phyloP scores from a whole-genome alignment of 2,888 invertebrate genomes.

The Nemotelus pantherinus region DNA sequence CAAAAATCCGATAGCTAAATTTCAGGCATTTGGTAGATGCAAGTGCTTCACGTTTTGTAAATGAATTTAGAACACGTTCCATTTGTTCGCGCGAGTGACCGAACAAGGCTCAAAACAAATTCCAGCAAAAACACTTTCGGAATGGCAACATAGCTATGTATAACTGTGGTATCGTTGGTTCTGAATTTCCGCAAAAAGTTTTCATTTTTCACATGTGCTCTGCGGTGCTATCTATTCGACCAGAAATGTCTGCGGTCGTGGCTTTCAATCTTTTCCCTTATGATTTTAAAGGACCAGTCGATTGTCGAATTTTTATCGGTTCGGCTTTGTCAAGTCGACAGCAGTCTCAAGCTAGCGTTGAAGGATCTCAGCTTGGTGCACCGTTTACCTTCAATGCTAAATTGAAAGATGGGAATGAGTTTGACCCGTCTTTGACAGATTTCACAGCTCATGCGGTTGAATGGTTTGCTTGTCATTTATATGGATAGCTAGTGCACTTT shows the following conservation, averaged over 20 bases:
- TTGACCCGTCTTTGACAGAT: slow-evolving; percentile 29
- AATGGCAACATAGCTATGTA: background rate
- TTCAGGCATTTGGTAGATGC: no score
- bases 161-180: slow-evolving; percentile 6
- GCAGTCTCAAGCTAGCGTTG: slow-evolving; percentile 5
- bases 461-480: slow-evolving; percentile 34
- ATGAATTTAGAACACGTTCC: slow-evolving; percentile 25
- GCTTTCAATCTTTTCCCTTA: slow-evolving; percentile 54
- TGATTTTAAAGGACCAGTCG: slow-evolving; percentile 49
- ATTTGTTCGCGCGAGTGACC: background rate
- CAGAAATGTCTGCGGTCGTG: slow-evolving; percentile 55
- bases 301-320: slow-evolving; percentile 43
- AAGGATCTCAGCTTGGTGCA: background rate
- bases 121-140: background rate
- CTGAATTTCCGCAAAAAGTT: slow-evolving; percentile 32
- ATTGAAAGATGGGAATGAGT: slow-evolving; percentile 7
- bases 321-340: slow-evolving; percentile 31
- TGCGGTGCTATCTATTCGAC: slow-evolving; percentile 55
- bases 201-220: slow-evolving; percentile 44
- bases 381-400: background rate
- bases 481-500: slow-evolving; percentile 27
- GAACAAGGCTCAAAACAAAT: background rate
- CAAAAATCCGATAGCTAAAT: no score
- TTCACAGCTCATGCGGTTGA: slow-evolving; percentile 41
- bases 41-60: slow-evolving; percentile 10